Evolutionary conservation across 2,797 vertebrate species (phyloP).

Genomic region (Gymnopithys bicolor): DNA sequence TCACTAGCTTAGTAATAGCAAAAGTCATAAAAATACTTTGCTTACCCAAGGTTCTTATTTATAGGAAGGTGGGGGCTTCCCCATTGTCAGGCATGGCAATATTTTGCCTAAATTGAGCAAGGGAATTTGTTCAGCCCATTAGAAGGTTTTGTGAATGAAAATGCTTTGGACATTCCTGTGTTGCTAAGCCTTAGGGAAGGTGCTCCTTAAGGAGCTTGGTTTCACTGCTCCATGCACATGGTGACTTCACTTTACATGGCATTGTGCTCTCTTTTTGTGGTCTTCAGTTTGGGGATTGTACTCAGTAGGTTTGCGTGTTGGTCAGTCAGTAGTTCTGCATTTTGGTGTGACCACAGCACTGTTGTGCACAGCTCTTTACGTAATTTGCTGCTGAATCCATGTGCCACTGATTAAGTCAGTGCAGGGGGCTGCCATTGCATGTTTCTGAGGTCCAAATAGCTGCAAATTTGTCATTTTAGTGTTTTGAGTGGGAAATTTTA

Average conservation of each 20-base stretch:
- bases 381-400: neutral
- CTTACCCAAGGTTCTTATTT: slow-evolving; percentile 43
- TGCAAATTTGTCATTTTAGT: neutral
- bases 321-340: neutral
- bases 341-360: neutral
- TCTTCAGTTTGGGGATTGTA: neutral
- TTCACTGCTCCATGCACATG: neutral
- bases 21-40: slow-evolving; percentile 53
- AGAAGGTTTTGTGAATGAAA: neutral
- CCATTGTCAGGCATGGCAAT: neutral
- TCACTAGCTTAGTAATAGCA: slow-evolving; percentile 53
- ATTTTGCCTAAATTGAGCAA: slow-evolving; percentile 34
- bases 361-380: neutral
- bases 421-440: neutral
- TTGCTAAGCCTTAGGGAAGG: neutral
- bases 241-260: neutral
- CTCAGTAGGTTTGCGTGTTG: neutral
- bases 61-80: slow-evolving; percentile 41
- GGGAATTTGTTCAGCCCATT: neutral
- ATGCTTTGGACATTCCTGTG: neutral
- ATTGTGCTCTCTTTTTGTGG: neutral
- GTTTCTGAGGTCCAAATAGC: neutral
- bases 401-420: neutral
- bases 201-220: neutral
- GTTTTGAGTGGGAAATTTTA: neutral